Base-by-base conservation (phyloP, 2,797 vertebrate genomes). In the Orestias chungarensis region DNA sequence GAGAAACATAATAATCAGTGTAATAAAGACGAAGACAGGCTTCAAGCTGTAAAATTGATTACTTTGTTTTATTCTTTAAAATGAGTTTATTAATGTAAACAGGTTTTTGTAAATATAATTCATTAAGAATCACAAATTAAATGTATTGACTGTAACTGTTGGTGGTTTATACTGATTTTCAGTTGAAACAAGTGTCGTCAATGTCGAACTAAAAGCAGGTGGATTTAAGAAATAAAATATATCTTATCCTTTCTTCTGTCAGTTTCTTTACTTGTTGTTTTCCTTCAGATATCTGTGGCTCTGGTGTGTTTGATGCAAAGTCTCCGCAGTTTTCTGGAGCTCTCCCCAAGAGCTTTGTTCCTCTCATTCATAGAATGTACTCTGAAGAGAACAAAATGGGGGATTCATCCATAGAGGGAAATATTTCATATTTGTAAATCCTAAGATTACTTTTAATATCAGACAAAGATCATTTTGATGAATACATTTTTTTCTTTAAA, bases 311-410 rank as follows among this genome's bases (percentile, higher is more conserved):
- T 70, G 65, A 25, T 77, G 68, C 7, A 67, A 6, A 10, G 0
- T 67, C 29, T 0, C 35, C 49, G 80, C 78, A 29, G 71, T 75
- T 64, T 88, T 69, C 70, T 84, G 79, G 3, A 92, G 79, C 46
- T 78, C 73, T 62, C 54, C 73, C 90, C 86, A 35, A 85, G 11
- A 11, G 64, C 73, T 73, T 81, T 80, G 71, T 66, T 81, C 72
- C 91, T 89, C 74, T 87, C 85, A 6, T 79, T 78, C 50, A 54
- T 69, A 79, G 77, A 77, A 25, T 68, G 73, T 1, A 11, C 70
- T 80, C 92, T 92, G 54, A 18, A 85, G 54, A 78, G 35, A n/a
- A 75, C 76, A 76, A 86, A 29, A 85, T 31, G 42, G 68, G 70
- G 81, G 29, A 59, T 20, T 40, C 20, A 54, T 52, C 10, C 25